Evolutionary conservation across 2,888 invertebrate species (phyloP), one percentile per base, ranked within the genome.

Genomic region (Thereva nobilitata): DNA sequence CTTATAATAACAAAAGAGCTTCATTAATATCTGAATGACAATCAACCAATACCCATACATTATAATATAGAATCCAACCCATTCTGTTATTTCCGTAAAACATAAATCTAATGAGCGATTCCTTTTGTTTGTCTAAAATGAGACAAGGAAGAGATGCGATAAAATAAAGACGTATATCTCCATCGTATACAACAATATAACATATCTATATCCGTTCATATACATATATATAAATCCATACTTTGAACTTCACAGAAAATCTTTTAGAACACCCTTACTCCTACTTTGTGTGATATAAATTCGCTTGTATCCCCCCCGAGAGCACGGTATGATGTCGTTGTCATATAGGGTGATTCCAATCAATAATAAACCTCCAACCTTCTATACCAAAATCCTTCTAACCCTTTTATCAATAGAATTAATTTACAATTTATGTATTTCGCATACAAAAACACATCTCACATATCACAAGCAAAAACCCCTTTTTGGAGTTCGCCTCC

Each of bases 371-470:
- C 50, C 61, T 7, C 23, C 38, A 9, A 35, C 49, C 56, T 47
- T 23, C 57, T 10, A 12, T 34, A 37, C 40, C 56, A 5, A 35
- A 34, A 5, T 45, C 7, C 6, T 45, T 44, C 50, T 41, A 9
- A n/a, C 61, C 50, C 50, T 50, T 50, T 61, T 53, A 64, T 66
- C 68, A 68, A 68, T 68, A 68, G 66, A 68, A 66, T 68, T 66
- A 68, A 66, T 68, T 68, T 66, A 66, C 66, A 66, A 68, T 68
- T 68, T 68, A 68, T 68, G 66, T 66, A 68, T 53, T 53, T 64
- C 53, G 53, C 64, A 64, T 64, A 53, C 53, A 64, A 53, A 64
- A 53, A 64, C 61, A 61, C 50, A 61, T 34, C 49, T 61, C 61
- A 50, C 61, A 45, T 45, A 41, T 44, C 44, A 23, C 23, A 23